Base-by-base conservation (phyloP, 2,888 invertebrate species). In the Chesias legatella region DNA sequence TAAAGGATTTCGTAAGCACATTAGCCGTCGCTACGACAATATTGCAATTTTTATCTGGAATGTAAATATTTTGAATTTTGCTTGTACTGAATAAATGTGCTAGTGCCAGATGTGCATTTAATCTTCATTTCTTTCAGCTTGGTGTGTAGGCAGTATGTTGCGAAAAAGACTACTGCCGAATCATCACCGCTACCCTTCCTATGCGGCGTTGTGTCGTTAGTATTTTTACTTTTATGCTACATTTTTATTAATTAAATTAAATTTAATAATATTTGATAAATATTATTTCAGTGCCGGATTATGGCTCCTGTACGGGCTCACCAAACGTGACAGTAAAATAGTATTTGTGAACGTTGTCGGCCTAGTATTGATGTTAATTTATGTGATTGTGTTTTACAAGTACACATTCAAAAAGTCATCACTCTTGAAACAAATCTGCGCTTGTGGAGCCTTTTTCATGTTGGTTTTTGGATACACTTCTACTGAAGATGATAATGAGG, bases 41-140 rank as follows among this genome's bases (percentile, higher is more conserved):
- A 55, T 79, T 94, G 46, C 95, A 96, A 70, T 96, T 95, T 90
- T 84, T 96, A 57, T 93, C 95, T 44, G 96, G 96, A 84, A 90
- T 91, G 96, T 96, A 91, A 92, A 94, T 91, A 47, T 22, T 13
- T 41, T 23, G 17, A 6, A 10, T 10, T 24, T 13, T 7, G 10
- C 28, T 1, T 8, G 1, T 7, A 35, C 10, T 28, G n/a, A 26
- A n/a, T 21, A n/a, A 10, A 3, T 6, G 22, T 23, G 11, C 4
- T 25, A n/a, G 17, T 22, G 1, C 17, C 13, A 25, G 7, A 20
- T 34, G 10, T 20, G 7, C 20, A 6, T 0, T 33, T 13, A 8
- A 31, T 29, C 44, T 29, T 29, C 33, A 27, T 29, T 43, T 62
- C 59, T 91, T 90, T 38, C 71, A 95, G 95, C 27, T 76, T 95